Conservation (phyloP, 2,797 vertebrate species). For the Gouania willdenowi region DNA sequence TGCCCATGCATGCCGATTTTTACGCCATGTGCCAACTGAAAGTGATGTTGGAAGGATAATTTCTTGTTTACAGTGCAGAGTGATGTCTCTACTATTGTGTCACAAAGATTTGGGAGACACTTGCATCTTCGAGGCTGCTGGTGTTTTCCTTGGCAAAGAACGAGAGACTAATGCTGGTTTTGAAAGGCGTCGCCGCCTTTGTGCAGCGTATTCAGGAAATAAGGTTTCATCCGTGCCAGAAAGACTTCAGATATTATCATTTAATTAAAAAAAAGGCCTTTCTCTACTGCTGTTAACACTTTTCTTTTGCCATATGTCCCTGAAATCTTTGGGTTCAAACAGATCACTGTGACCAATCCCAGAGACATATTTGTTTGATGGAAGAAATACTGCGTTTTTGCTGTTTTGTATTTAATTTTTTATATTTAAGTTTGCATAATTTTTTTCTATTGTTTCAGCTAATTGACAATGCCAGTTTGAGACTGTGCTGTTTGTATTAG, state of each 20-base stretch:
- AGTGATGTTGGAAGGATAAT: conserved; percentile 73
- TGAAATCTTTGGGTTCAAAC: conserved; percentile 85
- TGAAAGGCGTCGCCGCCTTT: conserved; percentile 12
- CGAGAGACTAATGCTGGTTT: conserved; percentile 17
- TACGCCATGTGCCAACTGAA: conserved; percentile 91
- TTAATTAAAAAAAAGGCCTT: conserved; percentile 48
- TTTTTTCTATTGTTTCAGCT: conserved; percentile 64
- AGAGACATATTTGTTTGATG: conserved; percentile 65
- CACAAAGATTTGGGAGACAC: conserved; percentile 79
- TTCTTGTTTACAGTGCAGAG: conserved; percentile 67
- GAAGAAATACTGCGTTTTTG: conserved; percentile 62
- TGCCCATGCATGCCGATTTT: conserved; percentile 81
- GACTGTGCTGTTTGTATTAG: conserved; percentile 83
- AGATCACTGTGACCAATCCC: conserved; percentile 96
- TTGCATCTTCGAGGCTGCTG: conserved; percentile 29
- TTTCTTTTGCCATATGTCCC: conserved; percentile 72
- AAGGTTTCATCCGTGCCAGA: conserved; percentile 40
- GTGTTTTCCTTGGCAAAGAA: conserved; percentile 48
- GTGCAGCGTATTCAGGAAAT: conserved; percentile 16
- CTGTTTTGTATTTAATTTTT: conserved; percentile 60
- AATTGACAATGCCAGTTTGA: conserved; percentile 72
- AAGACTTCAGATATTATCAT: conserved; percentile 25
- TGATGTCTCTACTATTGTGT: conserved; percentile 60
- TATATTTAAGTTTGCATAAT: conserved; percentile 62
- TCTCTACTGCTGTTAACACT: conserved; percentile 53